A percentile compares a stretch with the other conserved stretches of the same genome.
These are phyloP conservation scores for Pasiphila rectangulata DNA, from an alignment of 2,888 invertebrate species.

Conservation along the genomic window DNA sequence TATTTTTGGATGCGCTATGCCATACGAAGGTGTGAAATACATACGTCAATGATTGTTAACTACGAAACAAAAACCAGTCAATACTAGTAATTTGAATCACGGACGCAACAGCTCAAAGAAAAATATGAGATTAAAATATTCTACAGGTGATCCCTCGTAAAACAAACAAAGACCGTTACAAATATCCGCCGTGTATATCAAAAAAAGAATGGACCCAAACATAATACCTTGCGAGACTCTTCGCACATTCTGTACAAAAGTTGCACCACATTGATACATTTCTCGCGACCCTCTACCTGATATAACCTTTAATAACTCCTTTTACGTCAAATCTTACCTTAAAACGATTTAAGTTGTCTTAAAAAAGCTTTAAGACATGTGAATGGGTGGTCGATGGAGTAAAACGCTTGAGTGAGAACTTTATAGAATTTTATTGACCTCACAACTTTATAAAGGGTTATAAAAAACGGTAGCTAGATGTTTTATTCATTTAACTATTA, in stretches of 20 bases:
- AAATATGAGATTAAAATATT: constrained; percentile 10
- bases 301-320: constrained; percentile 55
- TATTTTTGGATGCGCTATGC: not conserved
- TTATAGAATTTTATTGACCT: constrained; percentile 30
- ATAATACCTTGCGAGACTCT: constrained; percentile 67
- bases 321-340: constrained; percentile 39
- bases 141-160: constrained; percentile 28
- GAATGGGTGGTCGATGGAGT: constrained; percentile 61
- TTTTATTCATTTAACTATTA: constrained; percentile 18
- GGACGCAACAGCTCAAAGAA: no score
- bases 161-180: constrained; percentile 27
- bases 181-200: constrained; percentile 37
- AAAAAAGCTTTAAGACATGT: constrained; percentile 37
- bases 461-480: constrained; percentile 26
- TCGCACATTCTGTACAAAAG: constrained; percentile 75
- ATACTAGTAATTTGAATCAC: no score
- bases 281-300: constrained; percentile 75
- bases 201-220: constrained; percentile 55
- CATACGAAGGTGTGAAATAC: not conserved
- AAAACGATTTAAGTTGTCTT: constrained; percentile 30
- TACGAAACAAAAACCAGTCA: no score
- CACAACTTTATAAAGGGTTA: constrained; percentile 29
- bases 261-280: constrained; percentile 76
- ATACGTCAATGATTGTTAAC: no score
- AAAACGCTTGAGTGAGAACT: constrained; percentile 50